These are phyloP conservation scores for Gisinianus flammeolus DNA, from an alignment of 2,888 invertebrate species.

Conservation along the genomic window DNA sequence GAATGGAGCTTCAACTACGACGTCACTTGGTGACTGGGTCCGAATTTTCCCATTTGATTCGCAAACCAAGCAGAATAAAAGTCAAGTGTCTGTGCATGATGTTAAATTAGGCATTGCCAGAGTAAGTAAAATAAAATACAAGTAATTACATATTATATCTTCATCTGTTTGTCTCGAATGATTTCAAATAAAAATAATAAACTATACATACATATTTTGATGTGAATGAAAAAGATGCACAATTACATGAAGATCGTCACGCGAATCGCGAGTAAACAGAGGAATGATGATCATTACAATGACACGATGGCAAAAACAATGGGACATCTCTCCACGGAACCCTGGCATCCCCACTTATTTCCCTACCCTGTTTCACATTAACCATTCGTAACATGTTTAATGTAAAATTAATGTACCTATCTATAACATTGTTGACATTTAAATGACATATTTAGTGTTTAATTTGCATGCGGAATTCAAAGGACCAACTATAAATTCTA, in stretches of 20 bases:
- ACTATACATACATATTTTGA: too few species aligned
- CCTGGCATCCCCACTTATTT: conserved; percentile 32
- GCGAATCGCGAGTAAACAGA: conserved; percentile 8
- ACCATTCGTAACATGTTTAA: not conserved
- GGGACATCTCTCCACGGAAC: not conserved
- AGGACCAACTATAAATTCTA: not conserved
- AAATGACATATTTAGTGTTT: too few species aligned
- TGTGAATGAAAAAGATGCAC: conserved; percentile 35
- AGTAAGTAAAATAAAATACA: conserved; percentile 36
- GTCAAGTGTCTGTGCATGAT: conserved; percentile 44
- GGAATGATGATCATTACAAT: not conserved
- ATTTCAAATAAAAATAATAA: too few species aligned
- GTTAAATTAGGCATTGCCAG: conserved; percentile 48
- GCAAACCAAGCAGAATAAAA: conserved; percentile 45
- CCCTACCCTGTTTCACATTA: not conserved
- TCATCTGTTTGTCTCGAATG: not conserved
- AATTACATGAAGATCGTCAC: conserved; percentile 29
- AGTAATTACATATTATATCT: too few species aligned
- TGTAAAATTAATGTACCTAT: not conserved
- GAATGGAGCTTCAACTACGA: not conserved
- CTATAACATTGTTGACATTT: too few species aligned
- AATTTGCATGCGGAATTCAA: too few species aligned
- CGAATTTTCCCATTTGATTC: conserved; percentile 72
- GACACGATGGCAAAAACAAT: conserved; percentile 16
- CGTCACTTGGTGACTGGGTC: conserved; percentile 72